These are phyloP conservation scores for Erythrolamprus reginae DNA, from an alignment of 2,113 vertebrate genomes.

Conservation along the genomic window DNA sequence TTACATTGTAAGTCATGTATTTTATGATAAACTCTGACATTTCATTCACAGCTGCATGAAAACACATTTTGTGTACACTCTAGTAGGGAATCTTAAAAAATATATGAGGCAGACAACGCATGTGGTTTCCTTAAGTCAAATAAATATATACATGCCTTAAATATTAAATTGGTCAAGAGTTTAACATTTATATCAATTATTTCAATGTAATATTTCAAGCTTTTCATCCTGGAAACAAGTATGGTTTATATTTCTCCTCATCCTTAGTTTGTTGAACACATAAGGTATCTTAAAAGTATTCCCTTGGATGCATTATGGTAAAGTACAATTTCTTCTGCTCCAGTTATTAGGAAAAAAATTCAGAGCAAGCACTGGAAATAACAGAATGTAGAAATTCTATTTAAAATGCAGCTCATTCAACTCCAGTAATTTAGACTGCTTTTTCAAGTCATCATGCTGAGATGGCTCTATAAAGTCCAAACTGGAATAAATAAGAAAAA, in stretches of 20 bases:
- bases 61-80: slow-evolving; percentile 22
- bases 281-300: slow-evolving; percentile 63
- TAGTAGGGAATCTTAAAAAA: slow-evolving; percentile 40
- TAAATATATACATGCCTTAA: slow-evolving; percentile 16
- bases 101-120: neutral
- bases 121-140: slow-evolving; percentile 1
- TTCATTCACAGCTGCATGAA: slow-evolving; percentile 42
- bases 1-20: slow-evolving; percentile 26
- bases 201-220: slow-evolving; percentile 34
- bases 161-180: slow-evolving; percentile 9
- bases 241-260: slow-evolving; percentile 27
- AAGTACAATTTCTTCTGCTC: slow-evolving; percentile 59
- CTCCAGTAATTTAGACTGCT: slow-evolving; percentile 19
- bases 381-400: slow-evolving; percentile 56
- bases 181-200: slow-evolving; percentile 4
- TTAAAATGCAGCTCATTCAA: slow-evolving; percentile 50
- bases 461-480: slow-evolving; percentile 27
- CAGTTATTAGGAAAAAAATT: slow-evolving; percentile 55
- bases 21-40: neutral
- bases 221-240: slow-evolving; percentile 36
- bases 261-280: slow-evolving; percentile 15
- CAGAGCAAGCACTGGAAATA: slow-evolving; percentile 56
- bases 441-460: slow-evolving; percentile 41
- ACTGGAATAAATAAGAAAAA: neutral
- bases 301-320: slow-evolving; percentile 57